phyloP scores from a whole-genome alignment of 2,888 invertebrate species.

The Xestia ashworthii region DNA sequence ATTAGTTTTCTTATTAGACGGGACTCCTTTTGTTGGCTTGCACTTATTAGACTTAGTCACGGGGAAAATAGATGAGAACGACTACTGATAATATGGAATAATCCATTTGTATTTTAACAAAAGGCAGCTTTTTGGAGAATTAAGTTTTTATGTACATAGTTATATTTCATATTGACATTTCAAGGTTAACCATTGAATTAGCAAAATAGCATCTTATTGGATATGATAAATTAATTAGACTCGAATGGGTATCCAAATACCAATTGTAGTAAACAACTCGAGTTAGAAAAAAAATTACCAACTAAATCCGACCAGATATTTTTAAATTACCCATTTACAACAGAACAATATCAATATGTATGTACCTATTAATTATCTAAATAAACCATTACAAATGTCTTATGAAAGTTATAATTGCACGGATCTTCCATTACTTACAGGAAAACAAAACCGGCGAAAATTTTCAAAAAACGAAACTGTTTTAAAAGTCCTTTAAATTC shows the following conservation, averaged over 20 bases:
- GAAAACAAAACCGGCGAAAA: background rate
- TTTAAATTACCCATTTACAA: conserved; percentile 1
- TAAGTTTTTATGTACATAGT: background rate
- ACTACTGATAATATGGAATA: conserved; percentile 44
- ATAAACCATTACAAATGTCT: background rate
- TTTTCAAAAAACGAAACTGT: background rate
- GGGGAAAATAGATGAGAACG: conserved; percentile 58
- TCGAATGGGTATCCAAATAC: background rate
- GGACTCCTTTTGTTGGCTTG: conserved; percentile 70
- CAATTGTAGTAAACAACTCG: background rate
- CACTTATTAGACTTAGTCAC: conserved; percentile 73
- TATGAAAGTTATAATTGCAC: background rate
- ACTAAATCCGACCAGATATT: background rate
- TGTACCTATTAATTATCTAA: conserved; percentile 1
- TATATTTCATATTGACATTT: conserved; percentile 1
- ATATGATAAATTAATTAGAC: background rate
- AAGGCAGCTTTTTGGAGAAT: conserved; percentile 11
- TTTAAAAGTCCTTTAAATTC: conserved; percentile 28
- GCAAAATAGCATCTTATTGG: background rate
- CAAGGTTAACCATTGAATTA: conserved; percentile 8
- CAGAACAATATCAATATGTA: background rate
- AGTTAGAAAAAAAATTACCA: background rate
- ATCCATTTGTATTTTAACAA: conserved; percentile 49
- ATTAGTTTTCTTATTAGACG: conserved; percentile 81
- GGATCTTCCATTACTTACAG: background rate